Evolutionary conservation across 1,140 invertebrate species (phyloP), one percentile per base, ranked within the genome.

Genomic region (Pogonognathellus flavescens): DNA sequence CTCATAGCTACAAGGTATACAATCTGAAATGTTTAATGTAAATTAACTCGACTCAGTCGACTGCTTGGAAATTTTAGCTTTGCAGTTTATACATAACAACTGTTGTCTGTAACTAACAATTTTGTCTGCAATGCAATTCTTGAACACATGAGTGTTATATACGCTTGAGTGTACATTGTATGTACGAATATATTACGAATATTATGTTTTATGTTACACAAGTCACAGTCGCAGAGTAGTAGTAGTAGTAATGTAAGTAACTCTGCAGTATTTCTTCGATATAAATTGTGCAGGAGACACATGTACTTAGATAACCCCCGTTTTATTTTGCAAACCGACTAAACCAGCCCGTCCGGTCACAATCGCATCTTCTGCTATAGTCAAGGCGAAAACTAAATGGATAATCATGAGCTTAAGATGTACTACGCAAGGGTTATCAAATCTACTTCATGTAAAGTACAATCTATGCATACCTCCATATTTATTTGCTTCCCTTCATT

Each of bases 91-190:
- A 31, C 70, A 31, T 76, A 18, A 16, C 31, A 76, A 49, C 70
- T 49, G 31, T 76, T 76, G 70, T 76, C 70, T 76, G 70, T 66
- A 66, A 66, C 62, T 25, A 60, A 60, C 31, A 41, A 41, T 41
- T 41, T 41, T 41, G 6, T n/a, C 53, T 57, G 53, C 53, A 57
- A 10, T n/a, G 11, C 11, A 57, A 13, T 57, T 14, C 53, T 57
- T 14, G 2, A 57, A n/a, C 2, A 57, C 6, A 41, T 41, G 31
- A 3, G 31, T 41, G 31, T 1, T 41, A 6, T 41, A 6, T 41
- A 41, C 6, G 31, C 31, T 41, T 41, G 31, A 41, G 31, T 41
- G 31, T 41, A 41, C 31, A 41, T 41, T 41, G 31, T 6, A 41
- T 41, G 31, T 41, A 41, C 6, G 31, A 3, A 41, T 41, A 41